Conservation (phyloP, 2,113 vertebrate genomes). For the Rynchops niger region DNA sequence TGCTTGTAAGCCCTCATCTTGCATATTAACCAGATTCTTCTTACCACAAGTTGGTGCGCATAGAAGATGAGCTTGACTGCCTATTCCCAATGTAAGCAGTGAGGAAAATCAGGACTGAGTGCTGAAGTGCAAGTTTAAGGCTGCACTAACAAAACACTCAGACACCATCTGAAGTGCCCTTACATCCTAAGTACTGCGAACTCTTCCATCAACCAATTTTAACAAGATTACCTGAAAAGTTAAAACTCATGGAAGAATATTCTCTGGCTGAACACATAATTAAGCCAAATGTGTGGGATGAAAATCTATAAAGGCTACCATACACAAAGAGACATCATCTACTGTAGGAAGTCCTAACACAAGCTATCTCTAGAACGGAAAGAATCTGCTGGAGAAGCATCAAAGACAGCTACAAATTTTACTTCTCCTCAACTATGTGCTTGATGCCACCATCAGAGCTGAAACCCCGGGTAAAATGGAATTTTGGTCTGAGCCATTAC, state of each 20-base stretch:
- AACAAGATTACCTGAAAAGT: neutral
- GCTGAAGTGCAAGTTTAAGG: neutral
- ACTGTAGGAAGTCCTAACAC: neutral
- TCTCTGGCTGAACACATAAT: neutral
- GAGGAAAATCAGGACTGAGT: neutral
- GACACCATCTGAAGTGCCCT: neutral
- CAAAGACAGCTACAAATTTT: neutral
- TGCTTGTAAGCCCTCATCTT: neutral
- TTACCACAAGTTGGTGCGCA: neutral
- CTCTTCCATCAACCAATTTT: neutral
- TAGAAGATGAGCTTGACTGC: neutral
- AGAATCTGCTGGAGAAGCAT: neutral
- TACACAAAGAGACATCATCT: neutral
- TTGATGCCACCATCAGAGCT: neutral
- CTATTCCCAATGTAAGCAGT: neutral
- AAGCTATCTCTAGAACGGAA: neutral
- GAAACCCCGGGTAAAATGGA: neutral
- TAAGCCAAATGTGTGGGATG: neutral
- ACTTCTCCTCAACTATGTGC: neutral
- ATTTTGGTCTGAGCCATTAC: neutral
- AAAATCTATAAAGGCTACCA: neutral
- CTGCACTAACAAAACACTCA: neutral
- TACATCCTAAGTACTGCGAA: neutral
- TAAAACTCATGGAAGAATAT: neutral
- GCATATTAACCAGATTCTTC: neutral